Base-by-base conservation (phyloP, 2,797 vertebrate genomes). In the Adrianichthys oophorus region DNA sequence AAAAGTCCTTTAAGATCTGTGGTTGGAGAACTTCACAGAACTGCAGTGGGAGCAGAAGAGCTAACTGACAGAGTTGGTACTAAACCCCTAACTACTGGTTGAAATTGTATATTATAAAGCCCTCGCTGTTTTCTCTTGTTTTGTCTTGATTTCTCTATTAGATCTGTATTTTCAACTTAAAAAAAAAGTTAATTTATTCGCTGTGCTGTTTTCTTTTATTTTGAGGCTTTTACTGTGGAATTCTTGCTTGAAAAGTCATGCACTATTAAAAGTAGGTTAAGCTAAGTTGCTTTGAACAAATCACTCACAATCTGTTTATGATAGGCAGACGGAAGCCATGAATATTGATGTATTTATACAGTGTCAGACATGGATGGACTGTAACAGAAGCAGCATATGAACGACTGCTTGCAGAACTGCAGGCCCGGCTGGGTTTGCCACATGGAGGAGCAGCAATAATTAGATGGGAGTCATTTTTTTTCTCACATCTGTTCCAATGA, bases 361-460 rank as follows among this genome's bases (percentile, higher is more conserved):
- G 37, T 47, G 41, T 55, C 59, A 49, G 51, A 52, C 59, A 48
- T 46, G n/a, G 19, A 48, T 26, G 13, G 43, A 52, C 16, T 4
- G 24, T 40, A 47, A 41, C 49, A 50, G 56, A 4, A 29, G 56
- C 43, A 47, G 49, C 58, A 62, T 72, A 41, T 23, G 41, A 56
- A 41, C 26, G 43, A 55, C 47, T 51, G 52, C 56, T 29, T 60
- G 61, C 59, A 58, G 50, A 70, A 59, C 67, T 56, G 52, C 58
- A 51, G 59, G n/a, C 37, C 37, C 32, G 17, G 14, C 41, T 37
- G 2, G 24, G 55, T 29, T 67, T 70, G 48, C 65, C 65, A 79
- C 68, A 65, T 71, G 73, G 64, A 68, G 48, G 49, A 71, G 59
- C 70, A 79, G 48, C 50, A 68, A 77, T 75, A 74, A 83, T 74